Conservation (phyloP, 2,888 invertebrate genomes). For the Himalopsyche kuldschensis region DNA sequence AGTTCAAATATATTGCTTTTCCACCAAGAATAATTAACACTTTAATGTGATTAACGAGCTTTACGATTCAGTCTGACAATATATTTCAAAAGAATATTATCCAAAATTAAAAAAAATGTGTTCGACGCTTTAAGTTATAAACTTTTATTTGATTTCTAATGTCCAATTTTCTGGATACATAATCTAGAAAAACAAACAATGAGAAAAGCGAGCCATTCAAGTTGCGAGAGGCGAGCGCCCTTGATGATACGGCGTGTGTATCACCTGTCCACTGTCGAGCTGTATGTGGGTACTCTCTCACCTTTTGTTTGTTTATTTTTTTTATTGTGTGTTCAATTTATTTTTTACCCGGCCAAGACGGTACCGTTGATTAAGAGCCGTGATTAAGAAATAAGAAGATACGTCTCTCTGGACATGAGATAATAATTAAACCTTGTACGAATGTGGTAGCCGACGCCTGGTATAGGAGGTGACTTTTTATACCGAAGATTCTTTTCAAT, state of each 20-base stretch:
- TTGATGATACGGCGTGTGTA: background rate
- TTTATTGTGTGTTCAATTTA: slow-evolving; percentile 4
- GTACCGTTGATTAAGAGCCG: slow-evolving; percentile 30
- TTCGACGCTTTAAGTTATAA: no score
- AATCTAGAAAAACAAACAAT: background rate
- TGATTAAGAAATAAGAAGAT: slow-evolving; percentile 28
- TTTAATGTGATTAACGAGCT: no score
- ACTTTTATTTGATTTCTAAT: no score
- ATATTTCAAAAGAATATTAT: no score
- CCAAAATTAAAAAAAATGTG: no score
- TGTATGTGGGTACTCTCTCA: background rate
- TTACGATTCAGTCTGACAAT: no score
- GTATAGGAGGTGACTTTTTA: background rate
- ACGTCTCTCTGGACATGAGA: slow-evolving; percentile 26
- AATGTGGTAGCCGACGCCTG: slow-evolving; percentile 16
- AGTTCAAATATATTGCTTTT: no score
- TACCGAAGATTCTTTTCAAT: background rate
- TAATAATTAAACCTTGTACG: slow-evolving; percentile 32
- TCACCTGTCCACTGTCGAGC: background rate
- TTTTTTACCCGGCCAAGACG: slow-evolving; percentile 10
- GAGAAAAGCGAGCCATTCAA: background rate
- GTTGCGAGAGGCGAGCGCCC: background rate
- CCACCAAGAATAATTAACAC: no score
- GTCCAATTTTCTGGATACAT: no score
- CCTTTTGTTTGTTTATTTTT: slow-evolving; percentile 10